phyloP scores from a whole-genome alignment of 2,113 vertebrate species.

The Aleadryas rufinucha region DNA sequence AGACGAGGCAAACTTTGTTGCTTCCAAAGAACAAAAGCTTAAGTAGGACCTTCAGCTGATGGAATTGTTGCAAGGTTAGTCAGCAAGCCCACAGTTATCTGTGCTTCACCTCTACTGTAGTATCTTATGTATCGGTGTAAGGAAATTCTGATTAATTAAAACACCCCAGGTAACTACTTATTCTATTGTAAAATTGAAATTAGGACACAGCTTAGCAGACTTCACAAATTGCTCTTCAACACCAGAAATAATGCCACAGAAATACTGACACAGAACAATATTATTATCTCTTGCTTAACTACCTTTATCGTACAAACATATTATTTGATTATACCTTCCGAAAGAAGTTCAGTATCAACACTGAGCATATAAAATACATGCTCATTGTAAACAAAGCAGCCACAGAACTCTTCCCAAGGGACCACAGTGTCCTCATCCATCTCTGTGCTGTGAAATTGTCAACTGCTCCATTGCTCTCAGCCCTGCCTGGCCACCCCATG shows the following conservation, averaged over 20 bases:
- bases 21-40: not conserved
- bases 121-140: not conserved
- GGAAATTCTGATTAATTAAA: not conserved
- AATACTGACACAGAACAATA: not conserved
- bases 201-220: not conserved
- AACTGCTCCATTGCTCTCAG: not conserved
- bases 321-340: not conserved
- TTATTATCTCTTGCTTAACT: not conserved
- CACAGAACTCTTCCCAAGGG: not conserved
- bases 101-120: not conserved
- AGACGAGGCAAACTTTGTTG: not conserved
- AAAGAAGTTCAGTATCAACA: not conserved
- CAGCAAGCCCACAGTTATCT: not conserved
- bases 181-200: not conserved
- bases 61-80: not conserved
- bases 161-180: not conserved
- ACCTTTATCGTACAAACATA: not conserved
- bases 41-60: not conserved
- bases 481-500: too few species aligned
- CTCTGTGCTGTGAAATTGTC: not conserved
- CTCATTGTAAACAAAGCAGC: not conserved
- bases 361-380: fast-evolving
- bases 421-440: not conserved
- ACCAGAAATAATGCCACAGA: not conserved
- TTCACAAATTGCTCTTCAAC: not conserved